Evolutionary conservation across 2,797 vertebrate species (phyloP).

Genomic region (Dallia pectoralis): DNA sequence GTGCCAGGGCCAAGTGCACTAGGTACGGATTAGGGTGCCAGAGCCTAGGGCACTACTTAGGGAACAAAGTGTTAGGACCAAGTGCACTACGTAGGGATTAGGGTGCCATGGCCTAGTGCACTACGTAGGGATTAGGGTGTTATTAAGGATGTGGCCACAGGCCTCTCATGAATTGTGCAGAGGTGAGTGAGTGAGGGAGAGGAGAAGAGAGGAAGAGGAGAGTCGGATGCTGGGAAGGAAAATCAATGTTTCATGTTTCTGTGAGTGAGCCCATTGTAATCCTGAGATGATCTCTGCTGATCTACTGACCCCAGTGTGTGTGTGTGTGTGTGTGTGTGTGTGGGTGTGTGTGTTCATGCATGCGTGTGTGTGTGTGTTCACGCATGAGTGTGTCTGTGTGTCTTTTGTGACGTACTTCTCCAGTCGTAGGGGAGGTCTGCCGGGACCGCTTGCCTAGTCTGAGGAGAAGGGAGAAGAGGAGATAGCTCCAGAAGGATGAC

Average conservation of each 20-base stretch:
- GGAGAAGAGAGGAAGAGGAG: neutral
- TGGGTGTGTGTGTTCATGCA: neutral
- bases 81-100: too few relatives aligned
- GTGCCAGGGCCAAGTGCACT: too few relatives aligned
- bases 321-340: too few relatives aligned
- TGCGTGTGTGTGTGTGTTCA: neutral
- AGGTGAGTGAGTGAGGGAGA: neutral
- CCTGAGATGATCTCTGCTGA: slow-evolving; percentile 46
- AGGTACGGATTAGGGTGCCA: too few relatives aligned
- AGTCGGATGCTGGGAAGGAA: slow-evolving; percentile 15
- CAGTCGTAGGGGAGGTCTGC: slow-evolving; percentile 9
- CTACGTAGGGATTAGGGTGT: too few relatives aligned
- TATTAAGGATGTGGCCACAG: neutral
- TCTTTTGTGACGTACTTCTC: slow-evolving; percentile 21
- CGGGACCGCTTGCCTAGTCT: slow-evolving; percentile 14
- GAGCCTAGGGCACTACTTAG: too few relatives aligned
- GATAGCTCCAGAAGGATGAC: neutral
- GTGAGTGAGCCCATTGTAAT: slow-evolving; percentile 38
- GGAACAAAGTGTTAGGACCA: too few relatives aligned
- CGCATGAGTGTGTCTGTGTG: neutral
- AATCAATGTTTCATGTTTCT: slow-evolving; percentile 52
- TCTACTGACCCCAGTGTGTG: slow-evolving; percentile 34
- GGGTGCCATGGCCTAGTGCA: too few relatives aligned
- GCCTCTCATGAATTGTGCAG: slow-evolving; percentile 48
- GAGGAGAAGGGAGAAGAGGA: slow-evolving; percentile 3